Evolutionary conservation across 2,113 vertebrate species (phyloP).

Genomic region (Danionella cerebrum): DNA sequence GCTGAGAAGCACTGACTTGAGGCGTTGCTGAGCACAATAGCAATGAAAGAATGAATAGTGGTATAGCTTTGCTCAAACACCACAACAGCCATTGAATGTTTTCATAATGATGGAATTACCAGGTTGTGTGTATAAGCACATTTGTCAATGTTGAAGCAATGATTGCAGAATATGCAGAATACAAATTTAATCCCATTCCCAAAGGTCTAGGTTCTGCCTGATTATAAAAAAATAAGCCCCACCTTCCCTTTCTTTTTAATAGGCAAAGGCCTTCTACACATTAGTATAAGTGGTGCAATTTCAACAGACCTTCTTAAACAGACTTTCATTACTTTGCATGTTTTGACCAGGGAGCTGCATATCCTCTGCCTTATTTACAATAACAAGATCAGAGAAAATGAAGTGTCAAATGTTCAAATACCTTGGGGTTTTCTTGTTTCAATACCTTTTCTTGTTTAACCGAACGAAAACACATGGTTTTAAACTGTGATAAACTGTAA

Average conservation of each 20-base stretch:
- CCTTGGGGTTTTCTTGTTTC: not conserved
- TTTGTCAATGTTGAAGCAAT: constrained; percentile 23
- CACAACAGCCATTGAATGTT: too few relatives aligned
- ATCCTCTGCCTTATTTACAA: constrained; percentile 2
- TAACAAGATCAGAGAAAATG: not conserved
- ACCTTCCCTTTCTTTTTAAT: constrained; percentile 43
- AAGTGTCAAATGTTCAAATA: not conserved
- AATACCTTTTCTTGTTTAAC: too few relatives aligned
- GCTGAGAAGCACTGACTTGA: too few relatives aligned
- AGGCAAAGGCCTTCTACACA: constrained; percentile 46
- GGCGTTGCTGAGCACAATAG: too few relatives aligned
- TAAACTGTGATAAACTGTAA: too few relatives aligned
- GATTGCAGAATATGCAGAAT: constrained; percentile 43
- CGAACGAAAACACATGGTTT: too few relatives aligned
- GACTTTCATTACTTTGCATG: not conserved
- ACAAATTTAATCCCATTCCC: constrained; percentile 55
- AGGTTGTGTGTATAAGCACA: not conserved
- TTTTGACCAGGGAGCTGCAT: constrained; percentile 1
- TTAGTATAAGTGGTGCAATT: constrained; percentile 46
- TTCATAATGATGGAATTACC: too few relatives aligned
- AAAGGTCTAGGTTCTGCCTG: constrained; percentile 39
- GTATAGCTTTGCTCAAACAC: too few relatives aligned
- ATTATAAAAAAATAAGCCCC: constrained; percentile 48
- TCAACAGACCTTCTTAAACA: constrained; percentile 35
- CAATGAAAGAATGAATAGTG: too few relatives aligned